Percentiles rank a stretch among this genome's conserved stretches.
These are phyloP conservation scores for Platalea minor DNA, from an alignment of 2,797 vertebrate genomes.

Conservation along the genomic window DNA sequence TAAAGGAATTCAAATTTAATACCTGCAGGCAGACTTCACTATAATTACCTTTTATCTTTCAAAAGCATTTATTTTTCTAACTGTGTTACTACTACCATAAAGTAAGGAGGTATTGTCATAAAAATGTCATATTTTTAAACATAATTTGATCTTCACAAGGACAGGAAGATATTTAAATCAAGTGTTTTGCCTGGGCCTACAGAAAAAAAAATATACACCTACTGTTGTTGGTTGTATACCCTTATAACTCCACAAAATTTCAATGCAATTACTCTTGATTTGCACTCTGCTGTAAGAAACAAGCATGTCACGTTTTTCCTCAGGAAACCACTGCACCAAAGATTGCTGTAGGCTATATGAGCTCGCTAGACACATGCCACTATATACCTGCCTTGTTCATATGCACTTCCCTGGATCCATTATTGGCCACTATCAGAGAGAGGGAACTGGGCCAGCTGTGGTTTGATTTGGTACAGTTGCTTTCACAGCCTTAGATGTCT, in stretches of 20 bases:
- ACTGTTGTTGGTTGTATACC: neutral
- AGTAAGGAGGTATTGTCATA: neutral
- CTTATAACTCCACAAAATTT: slow-evolving; percentile 12
- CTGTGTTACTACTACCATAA: neutral
- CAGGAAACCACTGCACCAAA: neutral
- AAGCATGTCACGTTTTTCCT: neutral
- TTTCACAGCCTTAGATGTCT: neutral
- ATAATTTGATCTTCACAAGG: neutral
- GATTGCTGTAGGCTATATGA: neutral
- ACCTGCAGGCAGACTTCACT: neutral
- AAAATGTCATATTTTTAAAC: neutral
- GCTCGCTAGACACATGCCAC: neutral
- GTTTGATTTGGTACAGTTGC: neutral
- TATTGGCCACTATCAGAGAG: neutral
- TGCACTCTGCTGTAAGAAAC: neutral
- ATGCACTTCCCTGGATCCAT: neutral
- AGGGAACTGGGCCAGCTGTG: neutral
- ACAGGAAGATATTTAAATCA: neutral
- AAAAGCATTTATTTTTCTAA: neutral
- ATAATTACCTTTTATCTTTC: neutral
- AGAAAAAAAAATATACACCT: neutral
- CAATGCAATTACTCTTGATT: slow-evolving; percentile 28
- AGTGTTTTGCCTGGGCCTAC: neutral
- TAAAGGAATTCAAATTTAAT: neutral
- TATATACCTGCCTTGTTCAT: neutral